phyloP scores from a whole-genome alignment of 2,888 invertebrate genomes.

The Podotricha telesiphe region DNA sequence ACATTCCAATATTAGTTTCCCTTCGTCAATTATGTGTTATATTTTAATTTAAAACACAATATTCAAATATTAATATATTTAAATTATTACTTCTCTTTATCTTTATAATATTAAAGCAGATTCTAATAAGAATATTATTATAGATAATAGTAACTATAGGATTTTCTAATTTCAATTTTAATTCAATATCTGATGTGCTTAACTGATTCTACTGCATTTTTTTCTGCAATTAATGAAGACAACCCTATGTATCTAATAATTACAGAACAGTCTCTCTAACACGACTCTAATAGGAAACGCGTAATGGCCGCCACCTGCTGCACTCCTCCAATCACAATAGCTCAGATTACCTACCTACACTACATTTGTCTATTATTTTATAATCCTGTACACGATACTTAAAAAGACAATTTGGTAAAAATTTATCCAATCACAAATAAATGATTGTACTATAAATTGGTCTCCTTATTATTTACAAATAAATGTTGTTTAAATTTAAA shows the following conservation, averaged over 20 bases:
- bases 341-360: slow-evolving; percentile 25
- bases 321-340: slow-evolving; percentile 55
- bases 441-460: slow-evolving; percentile 14
- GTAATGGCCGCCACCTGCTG: slow-evolving; percentile 67
- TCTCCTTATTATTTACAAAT: not conserved
- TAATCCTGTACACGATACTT: slow-evolving; percentile 14
- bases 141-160: too few species aligned
- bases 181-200: too few species aligned
- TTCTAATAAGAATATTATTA: not conserved
- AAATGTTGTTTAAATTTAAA: not conserved
- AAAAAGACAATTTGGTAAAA: slow-evolving; percentile 25
- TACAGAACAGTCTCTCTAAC: slow-evolving; percentile 68
- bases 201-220: not conserved
- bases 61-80: not conserved
- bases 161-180: slow-evolving; percentile 3
- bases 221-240: slow-evolving; percentile 12
- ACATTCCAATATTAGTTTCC: not conserved
- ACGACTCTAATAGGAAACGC: slow-evolving; percentile 79
- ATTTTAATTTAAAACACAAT: not conserved
- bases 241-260: slow-evolving; percentile 61
- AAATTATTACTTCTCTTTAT: too few species aligned
- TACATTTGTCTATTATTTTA: slow-evolving; percentile 29
- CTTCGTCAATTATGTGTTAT: not conserved
- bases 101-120: not conserved
- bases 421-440: slow-evolving; percentile 21